A percentile compares a stretch with the other conserved stretches of the same genome.
Conservation (phyloP, 2,797 vertebrate species). For the Hozukius guyotensis region DNA sequence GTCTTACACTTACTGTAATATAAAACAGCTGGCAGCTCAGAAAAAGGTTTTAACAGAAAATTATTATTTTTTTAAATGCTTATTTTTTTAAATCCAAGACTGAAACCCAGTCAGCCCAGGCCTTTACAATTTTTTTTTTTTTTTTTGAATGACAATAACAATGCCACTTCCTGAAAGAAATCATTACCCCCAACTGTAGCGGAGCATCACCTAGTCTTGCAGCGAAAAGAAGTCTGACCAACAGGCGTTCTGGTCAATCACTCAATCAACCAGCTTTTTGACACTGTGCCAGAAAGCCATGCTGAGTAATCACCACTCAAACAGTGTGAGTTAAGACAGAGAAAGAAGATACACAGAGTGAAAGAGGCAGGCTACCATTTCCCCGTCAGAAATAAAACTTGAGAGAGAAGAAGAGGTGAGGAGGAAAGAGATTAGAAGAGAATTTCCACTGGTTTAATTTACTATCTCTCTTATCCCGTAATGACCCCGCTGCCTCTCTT, state of each 20-base stretch:
- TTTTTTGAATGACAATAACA: neutral
- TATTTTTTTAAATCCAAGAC: neutral
- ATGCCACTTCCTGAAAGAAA: neutral
- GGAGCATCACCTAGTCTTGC: neutral
- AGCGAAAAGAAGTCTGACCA: neutral
- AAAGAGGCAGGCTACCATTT: neutral
- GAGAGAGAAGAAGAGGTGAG: neutral
- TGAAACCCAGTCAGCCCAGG: neutral
- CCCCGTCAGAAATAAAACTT: neutral
- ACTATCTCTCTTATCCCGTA: slow-evolving; percentile 50
- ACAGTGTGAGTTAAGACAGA: neutral
- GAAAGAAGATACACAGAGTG: neutral
- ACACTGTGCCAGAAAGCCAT: neutral
- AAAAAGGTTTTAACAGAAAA: neutral
- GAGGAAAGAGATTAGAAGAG: slow-evolving; percentile 35
- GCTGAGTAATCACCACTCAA: neutral
- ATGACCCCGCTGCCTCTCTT: slow-evolving; percentile 45
- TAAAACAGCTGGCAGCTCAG: neutral
- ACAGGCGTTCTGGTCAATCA: neutral
- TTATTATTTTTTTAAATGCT: neutral
- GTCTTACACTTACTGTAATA: neutral
- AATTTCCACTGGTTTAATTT: slow-evolving; percentile 50
- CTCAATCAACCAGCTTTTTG: neutral
- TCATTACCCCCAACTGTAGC: neutral
- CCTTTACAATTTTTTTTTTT: neutral